Evolutionary conservation across 2,113 vertebrate genomes (phyloP).

Genomic region (Pomatostomus ruficeps): DNA sequence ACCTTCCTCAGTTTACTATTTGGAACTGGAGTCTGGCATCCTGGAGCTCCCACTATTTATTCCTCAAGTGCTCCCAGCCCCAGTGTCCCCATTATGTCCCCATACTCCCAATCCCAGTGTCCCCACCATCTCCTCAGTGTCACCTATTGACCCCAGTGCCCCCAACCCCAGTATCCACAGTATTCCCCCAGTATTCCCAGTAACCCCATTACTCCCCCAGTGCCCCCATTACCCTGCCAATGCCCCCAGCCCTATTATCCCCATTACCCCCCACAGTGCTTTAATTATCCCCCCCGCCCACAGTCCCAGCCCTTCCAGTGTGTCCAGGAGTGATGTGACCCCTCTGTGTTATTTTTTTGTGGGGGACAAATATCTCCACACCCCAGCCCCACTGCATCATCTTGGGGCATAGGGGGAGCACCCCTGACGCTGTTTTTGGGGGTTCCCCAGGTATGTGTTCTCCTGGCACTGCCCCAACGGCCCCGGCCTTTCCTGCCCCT

Average conservation of each 20-base stretch:
- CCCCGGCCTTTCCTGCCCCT: conserved; percentile 82
- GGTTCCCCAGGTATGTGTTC: conserved; percentile 78
- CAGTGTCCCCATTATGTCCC: neutral
- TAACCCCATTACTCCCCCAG: neutral
- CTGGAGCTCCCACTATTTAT: neutral
- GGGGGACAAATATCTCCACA: neutral
- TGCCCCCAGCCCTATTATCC: neutral
- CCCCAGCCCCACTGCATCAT: fast-evolving
- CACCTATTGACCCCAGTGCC: neutral
- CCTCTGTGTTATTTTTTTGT: neutral
- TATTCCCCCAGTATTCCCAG: neutral
- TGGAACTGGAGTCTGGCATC: neutral
- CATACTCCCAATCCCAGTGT: neutral
- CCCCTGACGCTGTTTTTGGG: neutral
- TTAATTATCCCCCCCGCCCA: neutral
- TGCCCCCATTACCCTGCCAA: neutral
- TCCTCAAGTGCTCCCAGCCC: neutral
- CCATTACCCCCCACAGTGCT: neutral
- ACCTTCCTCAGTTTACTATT: neutral
- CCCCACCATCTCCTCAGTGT: neutral
- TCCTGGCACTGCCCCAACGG: conserved; percentile 84
- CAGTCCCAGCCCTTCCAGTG: neutral
- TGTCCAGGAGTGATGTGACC: neutral
- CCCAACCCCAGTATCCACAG: neutral
- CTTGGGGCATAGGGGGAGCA: neutral